Evolutionary conservation across 2,888 invertebrate species (phyloP), one percentile per base, ranked within the genome.

Genomic region (Ephialtes manifestator): DNA sequence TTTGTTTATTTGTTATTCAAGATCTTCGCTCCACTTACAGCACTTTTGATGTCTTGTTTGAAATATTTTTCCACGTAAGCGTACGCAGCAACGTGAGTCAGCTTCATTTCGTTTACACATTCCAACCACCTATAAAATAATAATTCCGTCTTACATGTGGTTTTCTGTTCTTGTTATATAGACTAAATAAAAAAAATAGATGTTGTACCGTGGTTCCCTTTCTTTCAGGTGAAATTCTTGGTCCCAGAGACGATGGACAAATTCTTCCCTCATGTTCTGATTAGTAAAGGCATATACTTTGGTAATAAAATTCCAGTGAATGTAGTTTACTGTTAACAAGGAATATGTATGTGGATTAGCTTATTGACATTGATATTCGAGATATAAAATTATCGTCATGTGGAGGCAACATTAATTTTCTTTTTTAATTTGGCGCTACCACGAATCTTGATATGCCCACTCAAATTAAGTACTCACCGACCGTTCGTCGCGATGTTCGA

Each of bases 241-340:
- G 77, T n/a, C 74, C 58, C 15, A 48, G 10, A 80, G 11, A 1
- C 78, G 48, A 10, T 39, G 15, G 20, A 53, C 76, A 5, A 87
- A 28, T 15, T 72, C 15, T n/a, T 77, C 65, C 28, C 75, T 80
- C 46, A 83, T 53, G 55, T 76, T 24, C 15, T 86, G 60, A 10
- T 81, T 85, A n/a, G 87, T 86, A 18, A 85, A 87, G 1, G 28
- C 18, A 13, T 86, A 55, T 80, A 78, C 86, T 48, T 60, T 48
- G 46, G 72, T 81, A 8, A 88, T 63, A 20, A 88, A 87, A 18
- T 82, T 53, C 87, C 88, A 87, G 43, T 88, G 88, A 1, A 88
- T 75, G 67, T 83, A 88, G 70, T 87, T 87, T 4, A 84, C 86
- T 86, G 60, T 35, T 8, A 5, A 76, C 1, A 20, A n/a, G 2